Evolutionary conservation across 64 coral and sea anemone genomes (phyloP).

Genomic region (Catalaphyllia jardinei): DNA sequence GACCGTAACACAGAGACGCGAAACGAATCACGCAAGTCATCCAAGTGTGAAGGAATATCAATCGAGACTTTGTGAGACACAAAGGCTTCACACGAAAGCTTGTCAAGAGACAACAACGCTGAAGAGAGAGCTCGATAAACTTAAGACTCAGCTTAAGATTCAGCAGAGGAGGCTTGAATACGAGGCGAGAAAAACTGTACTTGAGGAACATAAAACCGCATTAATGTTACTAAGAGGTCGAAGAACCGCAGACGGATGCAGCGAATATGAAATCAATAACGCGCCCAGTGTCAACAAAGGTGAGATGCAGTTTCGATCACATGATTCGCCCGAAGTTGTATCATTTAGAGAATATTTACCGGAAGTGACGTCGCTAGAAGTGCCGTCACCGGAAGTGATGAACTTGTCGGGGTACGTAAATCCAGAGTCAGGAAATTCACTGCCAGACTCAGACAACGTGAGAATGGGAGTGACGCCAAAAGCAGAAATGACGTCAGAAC

Average conservation of each 20-base stretch:
- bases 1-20: neutral
- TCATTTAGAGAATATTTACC: neutral
- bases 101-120: constrained; percentile 18
- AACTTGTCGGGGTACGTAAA: neutral
- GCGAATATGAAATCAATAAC: neutral
- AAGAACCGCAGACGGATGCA: constrained; percentile 8
- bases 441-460: neutral
- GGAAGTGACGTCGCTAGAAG: neutral
- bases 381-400: neutral
- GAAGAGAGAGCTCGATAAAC: constrained; percentile 24
- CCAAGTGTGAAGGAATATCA: constrained; percentile 4
- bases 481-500: constrained; percentile 1
- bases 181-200: constrained; percentile 13
- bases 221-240: constrained; percentile 19
- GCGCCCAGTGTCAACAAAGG: neutral
- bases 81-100: constrained; percentile 31
- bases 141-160: constrained; percentile 27
- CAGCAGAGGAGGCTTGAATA: constrained; percentile 28
- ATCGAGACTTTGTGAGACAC: neutral
- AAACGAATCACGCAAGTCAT: neutral
- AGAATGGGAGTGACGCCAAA: constrained; percentile 10
- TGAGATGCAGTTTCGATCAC: neutral
- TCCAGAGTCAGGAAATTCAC: neutral
- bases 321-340: neutral
- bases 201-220: constrained; percentile 33